These are phyloP conservation scores for Mormyrus hasselquistii DNA, from an alignment of 2,797 vertebrate genomes.

Conservation along the genomic window DNA sequence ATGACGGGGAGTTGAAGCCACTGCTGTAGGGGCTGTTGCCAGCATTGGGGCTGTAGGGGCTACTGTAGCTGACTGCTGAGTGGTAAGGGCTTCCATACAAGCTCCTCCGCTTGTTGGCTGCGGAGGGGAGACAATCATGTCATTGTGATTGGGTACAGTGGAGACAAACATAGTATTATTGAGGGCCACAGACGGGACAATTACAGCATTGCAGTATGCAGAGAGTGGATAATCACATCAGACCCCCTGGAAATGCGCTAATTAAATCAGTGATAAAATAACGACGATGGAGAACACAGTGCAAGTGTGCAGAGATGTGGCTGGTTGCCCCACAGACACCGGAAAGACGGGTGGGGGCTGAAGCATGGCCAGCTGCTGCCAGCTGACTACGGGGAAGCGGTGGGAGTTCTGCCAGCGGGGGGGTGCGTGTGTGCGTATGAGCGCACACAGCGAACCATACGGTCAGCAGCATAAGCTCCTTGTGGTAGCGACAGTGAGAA, in stretches of 20 bases:
- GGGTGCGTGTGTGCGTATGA: neutral
- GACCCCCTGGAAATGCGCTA: neutral
- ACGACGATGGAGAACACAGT: neutral
- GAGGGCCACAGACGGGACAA: neutral
- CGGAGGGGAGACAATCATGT: conserved; percentile 25
- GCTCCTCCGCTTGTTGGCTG: conserved; percentile 86
- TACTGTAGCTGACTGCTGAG: conserved; percentile 67
- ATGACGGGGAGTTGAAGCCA: conserved; percentile 91
- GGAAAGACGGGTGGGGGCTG: neutral
- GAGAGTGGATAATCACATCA: neutral
- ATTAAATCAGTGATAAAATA: conserved; percentile 7
- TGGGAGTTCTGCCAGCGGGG: neutral
- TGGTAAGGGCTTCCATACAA: conserved; percentile 83
- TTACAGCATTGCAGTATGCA: neutral
- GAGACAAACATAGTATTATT: neutral
- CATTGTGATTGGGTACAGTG: neutral
- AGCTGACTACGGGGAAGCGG: neutral
- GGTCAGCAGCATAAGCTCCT: neutral
- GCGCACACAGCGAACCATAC: neutral
- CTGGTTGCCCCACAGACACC: neutral
- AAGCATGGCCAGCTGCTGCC: neutral
- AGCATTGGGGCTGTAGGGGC: conserved; percentile 81
- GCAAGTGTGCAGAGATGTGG: neutral
- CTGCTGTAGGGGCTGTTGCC: conserved; percentile 89
- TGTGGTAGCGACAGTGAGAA: neutral